Conservation (phyloP, 23 tunicate genomes). For the Halocynthia aurantium region DNA sequence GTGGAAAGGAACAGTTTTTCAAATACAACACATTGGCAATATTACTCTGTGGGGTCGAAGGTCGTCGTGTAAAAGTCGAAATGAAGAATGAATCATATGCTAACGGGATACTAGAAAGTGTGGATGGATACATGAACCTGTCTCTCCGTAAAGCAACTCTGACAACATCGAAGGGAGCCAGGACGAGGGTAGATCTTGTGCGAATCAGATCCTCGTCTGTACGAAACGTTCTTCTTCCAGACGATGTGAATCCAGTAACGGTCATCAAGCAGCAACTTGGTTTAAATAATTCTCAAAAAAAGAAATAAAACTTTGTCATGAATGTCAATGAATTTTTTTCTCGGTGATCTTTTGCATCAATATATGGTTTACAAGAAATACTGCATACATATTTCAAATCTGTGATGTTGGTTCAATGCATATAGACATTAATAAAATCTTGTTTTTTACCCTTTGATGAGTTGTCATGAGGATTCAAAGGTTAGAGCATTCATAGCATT, state of each 20-base stretch:
- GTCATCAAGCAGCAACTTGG: slow-evolving; percentile 10
- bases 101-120: slow-evolving; percentile 11
- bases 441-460: too few relatives aligned
- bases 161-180: background rate
- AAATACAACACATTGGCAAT: slow-evolving; percentile 9
- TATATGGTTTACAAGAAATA: too few relatives aligned
- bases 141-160: background rate
- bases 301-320: too few relatives aligned
- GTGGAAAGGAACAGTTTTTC: background rate
- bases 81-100: slow-evolving; percentile 18
- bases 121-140: slow-evolving; percentile 23
- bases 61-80: background rate
- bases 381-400: too few relatives aligned
- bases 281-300: too few relatives aligned
- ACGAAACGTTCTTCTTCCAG: slow-evolving; percentile 20
- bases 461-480: too few relatives aligned
- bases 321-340: too few relatives aligned
- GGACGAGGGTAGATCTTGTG: background rate
- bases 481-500: too few relatives aligned
- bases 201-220: background rate
- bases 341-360: too few relatives aligned
- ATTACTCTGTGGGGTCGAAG: slow-evolving; percentile 17
- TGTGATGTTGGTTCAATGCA: too few relatives aligned
- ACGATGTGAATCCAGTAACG: slow-evolving; percentile 17
- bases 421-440: too few relatives aligned